Base-by-base conservation (phyloP, 2,113 vertebrate genomes). In the Melanerpes formicivorus region DNA sequence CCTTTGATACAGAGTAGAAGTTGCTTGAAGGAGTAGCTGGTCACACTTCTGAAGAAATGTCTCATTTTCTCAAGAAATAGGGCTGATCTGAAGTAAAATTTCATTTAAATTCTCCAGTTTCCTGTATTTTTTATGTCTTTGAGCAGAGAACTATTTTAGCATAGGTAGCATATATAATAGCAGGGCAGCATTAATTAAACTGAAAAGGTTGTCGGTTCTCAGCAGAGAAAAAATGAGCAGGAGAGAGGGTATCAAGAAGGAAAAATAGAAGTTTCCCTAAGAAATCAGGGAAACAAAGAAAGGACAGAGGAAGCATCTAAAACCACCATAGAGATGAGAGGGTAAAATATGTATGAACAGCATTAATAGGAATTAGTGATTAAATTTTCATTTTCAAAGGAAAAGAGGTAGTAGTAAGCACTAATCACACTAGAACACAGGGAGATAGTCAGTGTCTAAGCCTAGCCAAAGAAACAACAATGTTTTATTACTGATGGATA, bases 371-470 rank as follows among this genome's bases (percentile, higher is more conserved):
- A 81, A 69, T 64, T 69, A 52, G 32, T 71, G 65, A 71, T 92
- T 88, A 76, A 42, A 84, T 79, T 87, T 92, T 93, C 70, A 84
- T 92, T 95, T 76, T 82, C 26, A 59, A 50, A 79, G 29, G 46
- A 80, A 82, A 80, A 72, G 3, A 42, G 27, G 8, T 84, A 84
- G 67, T 34, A 55, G 58, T 63, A 64, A 92, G 87, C 29, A 73
- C n/a, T 70, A 59, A 80, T 90, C 71, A 66, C 21, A 63, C 27
- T 40, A 27, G 58, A 81, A 76, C 18, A 54, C 0, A 89, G 87
- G 44, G 48, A 94, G n/a, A 87, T 93, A 89, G 29, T 37, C 26
- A 76, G 9, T 11, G 42, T 84, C 71, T 59, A 44, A 89, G 59
- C 32, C 78, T 69, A 60, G 18, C 14, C 13, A 19, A 81, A 69